Evolutionary conservation across 1,140 invertebrate genomes (phyloP), one percentile per base, ranked within the genome.

Genomic region (Formica selysi): DNA sequence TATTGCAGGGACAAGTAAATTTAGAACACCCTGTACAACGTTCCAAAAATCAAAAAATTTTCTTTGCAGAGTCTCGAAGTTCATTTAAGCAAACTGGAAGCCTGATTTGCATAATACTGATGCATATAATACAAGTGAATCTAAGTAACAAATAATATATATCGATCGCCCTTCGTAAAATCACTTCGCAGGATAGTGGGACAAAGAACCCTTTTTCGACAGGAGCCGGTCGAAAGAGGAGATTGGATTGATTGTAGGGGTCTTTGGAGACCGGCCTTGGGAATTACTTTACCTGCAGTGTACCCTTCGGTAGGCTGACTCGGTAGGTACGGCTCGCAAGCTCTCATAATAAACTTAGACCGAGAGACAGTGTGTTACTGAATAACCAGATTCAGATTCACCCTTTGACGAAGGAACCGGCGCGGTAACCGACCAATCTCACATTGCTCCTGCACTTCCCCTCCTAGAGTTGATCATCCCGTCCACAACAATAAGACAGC

Each of bases 401-500:
- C 93, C 93, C 92, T 94, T 95, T 94, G 94, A 94, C 91, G 93
- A 92, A 94, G 94, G 92, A 94, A 94, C 92, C 92, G 38, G 68
- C 89, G 92, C 89, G 93, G 93, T 91, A 92, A 94, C 91, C 90
- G 91, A 94, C 93, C 94, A 94, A 93, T 93, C 79, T 73, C 92
- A 93, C 92, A 93, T 93, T 92, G 94, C 93, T 93, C 94, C 92
- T 83, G 79, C 91, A 93, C 88, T 93, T 93, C 93, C 93, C 93
- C 88, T 95, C 94, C 95, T 95, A 95, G 94, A 95, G 94, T 93
- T 94, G 94, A 95, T 93, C 93, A 95, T 94, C 93, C 94, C 94
- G 93, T 95, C 94, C 94, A 95, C 93, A 95, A 95, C 93, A 95
- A 95, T 92, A 95, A 95, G 93, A 95, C 93, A 95, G 93, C 93